Evolutionary conservation across 2,888 invertebrate species (phyloP).

Genomic region (Metallyticus violacea): DNA sequence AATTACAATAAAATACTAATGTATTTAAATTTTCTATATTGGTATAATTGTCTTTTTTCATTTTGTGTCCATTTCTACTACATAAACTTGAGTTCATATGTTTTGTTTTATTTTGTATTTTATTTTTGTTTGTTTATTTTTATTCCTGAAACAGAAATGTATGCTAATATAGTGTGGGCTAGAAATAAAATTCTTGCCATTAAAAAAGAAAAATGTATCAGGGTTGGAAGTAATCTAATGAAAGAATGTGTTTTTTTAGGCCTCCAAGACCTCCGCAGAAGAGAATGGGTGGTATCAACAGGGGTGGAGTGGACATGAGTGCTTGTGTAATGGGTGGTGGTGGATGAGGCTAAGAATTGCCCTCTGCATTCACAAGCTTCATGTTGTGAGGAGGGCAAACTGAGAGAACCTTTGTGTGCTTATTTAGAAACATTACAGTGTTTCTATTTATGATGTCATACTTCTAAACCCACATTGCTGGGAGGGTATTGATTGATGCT

Average conservation of each 20-base stretch:
- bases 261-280: background rate
- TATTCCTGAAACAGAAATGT: too few species aligned
- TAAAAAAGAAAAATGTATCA: too few species aligned
- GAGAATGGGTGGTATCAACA: background rate
- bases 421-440: background rate
- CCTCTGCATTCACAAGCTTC: background rate
- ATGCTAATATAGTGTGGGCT: too few species aligned
- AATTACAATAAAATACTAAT: too few species aligned
- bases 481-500: background rate
- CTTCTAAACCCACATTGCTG: background rate
- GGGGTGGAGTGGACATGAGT: background rate
- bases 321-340: background rate
- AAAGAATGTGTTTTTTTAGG: background rate
- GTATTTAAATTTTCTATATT: too few species aligned
- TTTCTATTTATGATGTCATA: background rate
- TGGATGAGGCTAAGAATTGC: background rate
- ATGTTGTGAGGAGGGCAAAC: background rate
- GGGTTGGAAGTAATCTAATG: background rate
- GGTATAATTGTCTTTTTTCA: too few species aligned
- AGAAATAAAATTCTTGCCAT: too few species aligned
- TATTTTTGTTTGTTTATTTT: too few species aligned
- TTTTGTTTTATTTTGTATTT: too few species aligned
- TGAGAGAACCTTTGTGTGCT: background rate
- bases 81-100: too few species aligned
- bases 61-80: too few species aligned